These are phyloP conservation scores for Priocnemis perturbator DNA, from an alignment of 2,888 invertebrate species.

Conservation along the genomic window DNA sequence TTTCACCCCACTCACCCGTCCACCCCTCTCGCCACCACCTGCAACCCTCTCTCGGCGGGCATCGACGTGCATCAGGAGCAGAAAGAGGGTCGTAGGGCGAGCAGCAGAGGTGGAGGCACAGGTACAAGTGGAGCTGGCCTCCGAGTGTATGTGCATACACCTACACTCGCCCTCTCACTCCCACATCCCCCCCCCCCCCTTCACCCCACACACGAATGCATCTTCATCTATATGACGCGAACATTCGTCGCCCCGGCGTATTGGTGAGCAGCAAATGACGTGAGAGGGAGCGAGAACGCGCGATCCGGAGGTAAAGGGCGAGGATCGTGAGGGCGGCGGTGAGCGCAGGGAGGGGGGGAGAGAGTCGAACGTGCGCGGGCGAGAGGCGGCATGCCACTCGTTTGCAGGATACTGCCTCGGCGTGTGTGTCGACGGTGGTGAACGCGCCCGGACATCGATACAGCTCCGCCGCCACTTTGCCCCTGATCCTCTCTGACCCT, in stretches of 20 bases:
- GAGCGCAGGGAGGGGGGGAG: slow-evolving; percentile 14
- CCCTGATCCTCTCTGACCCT: slow-evolving; percentile 60
- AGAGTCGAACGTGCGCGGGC: slow-evolving; percentile 19
- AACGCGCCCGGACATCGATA: slow-evolving; percentile 70
- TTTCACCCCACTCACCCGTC: too few species aligned
- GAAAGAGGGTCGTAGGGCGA: slow-evolving; percentile 10
- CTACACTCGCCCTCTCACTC: too few species aligned
- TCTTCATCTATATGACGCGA: too few species aligned
- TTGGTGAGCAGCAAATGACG: too few species aligned
- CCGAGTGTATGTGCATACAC: too few species aligned
- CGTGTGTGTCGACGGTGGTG: slow-evolving; percentile 61
- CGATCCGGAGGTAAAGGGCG: neutral
- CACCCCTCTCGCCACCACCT: too few species aligned
- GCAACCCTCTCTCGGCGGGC: too few species aligned
- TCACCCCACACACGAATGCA: too few species aligned
- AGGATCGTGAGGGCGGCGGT: slow-evolving; percentile 14
- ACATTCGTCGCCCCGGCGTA: too few species aligned
- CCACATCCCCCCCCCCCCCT: too few species aligned
- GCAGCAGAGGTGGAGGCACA: neutral
- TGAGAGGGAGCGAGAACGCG: too few species aligned
- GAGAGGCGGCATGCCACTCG: slow-evolving; percentile 45
- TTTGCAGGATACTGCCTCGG: slow-evolving; percentile 55
- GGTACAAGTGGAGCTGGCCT: neutral
- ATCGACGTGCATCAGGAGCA: slow-evolving; percentile 9
- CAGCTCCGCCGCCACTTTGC: slow-evolving; percentile 66